Evolutionary conservation across 2,888 invertebrate genomes (phyloP).

Genomic region (Notocelia uddmanniana): DNA sequence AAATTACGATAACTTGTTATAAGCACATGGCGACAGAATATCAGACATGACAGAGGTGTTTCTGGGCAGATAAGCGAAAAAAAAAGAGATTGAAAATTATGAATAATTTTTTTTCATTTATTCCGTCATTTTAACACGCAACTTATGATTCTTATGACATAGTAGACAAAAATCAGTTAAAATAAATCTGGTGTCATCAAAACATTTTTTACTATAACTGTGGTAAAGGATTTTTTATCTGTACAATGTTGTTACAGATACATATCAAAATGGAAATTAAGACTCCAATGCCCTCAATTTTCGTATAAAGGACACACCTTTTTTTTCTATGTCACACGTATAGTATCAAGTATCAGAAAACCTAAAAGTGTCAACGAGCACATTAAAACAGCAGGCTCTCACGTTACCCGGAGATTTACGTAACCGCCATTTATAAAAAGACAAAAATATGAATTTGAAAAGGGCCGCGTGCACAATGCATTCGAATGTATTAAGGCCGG

Average conservation of each 20-base stretch:
- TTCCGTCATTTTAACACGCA: too few species aligned
- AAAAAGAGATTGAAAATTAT: too few species aligned
- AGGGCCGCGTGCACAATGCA: slow-evolving; percentile 56
- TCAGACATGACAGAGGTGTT: neutral
- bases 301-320: neutral
- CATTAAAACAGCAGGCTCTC: slow-evolving; percentile 31
- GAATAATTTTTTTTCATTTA: too few species aligned
- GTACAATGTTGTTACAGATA: neutral
- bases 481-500: slow-evolving; percentile 55
- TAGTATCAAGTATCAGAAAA: neutral
- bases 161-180: neutral
- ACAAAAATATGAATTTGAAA: slow-evolving; percentile 63
- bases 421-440: slow-evolving; percentile 36
- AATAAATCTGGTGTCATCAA: neutral
- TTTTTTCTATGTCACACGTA: neutral
- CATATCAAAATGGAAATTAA: neutral
- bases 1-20: neutral
- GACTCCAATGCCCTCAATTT: neutral
- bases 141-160: too few species aligned
- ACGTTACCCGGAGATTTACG: slow-evolving; percentile 43
- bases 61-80: too few species aligned
- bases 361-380: slow-evolving; percentile 7
- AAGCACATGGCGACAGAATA: neutral
- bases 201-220: neutral
- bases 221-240: neutral